A percentile compares a stretch with the other conserved stretches of the same genome.
Evolutionary conservation across 2,113 vertebrate species (phyloP).

Genomic region (Spizaetus ornatus): DNA sequence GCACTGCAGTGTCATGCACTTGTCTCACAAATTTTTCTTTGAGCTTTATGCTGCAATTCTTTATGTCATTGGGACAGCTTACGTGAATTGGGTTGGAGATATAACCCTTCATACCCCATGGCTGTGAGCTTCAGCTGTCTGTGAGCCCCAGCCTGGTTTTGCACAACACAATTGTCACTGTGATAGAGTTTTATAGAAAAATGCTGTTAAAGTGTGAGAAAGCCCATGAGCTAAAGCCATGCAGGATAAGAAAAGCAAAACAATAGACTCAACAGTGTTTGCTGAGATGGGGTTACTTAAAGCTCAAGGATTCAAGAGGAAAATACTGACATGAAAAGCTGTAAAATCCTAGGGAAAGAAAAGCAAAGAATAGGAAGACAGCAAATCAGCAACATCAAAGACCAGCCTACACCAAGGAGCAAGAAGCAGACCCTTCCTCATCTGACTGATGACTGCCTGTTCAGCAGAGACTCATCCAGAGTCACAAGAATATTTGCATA

Average conservation of each 20-base stretch:
- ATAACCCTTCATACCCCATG: neutral
- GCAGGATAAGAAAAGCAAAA: neutral
- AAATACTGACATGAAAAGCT: neutral
- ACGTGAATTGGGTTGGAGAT: neutral
- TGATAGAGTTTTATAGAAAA: neutral
- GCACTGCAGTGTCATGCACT: neutral
- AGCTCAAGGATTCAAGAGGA: neutral
- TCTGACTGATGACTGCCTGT: neutral
- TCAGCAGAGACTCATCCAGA: neutral
- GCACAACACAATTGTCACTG: neutral
- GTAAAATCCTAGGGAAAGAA: neutral
- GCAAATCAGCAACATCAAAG: neutral
- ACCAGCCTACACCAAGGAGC: neutral
- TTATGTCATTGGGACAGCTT: neutral
- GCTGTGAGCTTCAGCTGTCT: neutral
- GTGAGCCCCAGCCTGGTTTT: accelerated
- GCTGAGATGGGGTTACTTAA: neutral
- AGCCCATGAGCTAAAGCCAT: neutral
- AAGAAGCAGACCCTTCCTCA: neutral
- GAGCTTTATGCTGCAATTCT: neutral
- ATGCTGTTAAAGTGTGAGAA: neutral
- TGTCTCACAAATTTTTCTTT: neutral
- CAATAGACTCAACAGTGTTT: neutral
- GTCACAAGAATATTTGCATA: neutral
- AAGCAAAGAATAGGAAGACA: neutral